Evolutionary conservation across 2,888 invertebrate species (phyloP), one percentile per base, ranked within the genome.

Genomic region (Ophioninae sp.): DNA sequence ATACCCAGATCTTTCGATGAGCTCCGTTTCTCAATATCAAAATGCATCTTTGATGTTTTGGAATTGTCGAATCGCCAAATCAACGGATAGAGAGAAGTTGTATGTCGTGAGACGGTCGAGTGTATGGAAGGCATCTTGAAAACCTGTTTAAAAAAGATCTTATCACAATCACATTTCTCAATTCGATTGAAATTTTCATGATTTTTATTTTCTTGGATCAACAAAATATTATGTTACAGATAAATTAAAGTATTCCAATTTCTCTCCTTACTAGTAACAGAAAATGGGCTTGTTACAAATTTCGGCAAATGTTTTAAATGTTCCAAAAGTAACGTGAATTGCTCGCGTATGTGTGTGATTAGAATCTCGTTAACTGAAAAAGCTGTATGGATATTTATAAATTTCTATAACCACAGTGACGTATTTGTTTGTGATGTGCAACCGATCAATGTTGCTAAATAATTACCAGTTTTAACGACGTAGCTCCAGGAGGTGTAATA

Each of bases 1-100:
- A 13, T 50, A 50, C 13, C 23, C n/a, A 50, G 17, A 68, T 20
- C 7, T 50, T 59, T 21, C 20, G 61, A 41, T 65, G 1, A 62
- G 20, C 39, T 39, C 10, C 61, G 39, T 56, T 59, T 13, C 10
- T 74, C 23, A 65, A 20, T 62, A 88, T 92, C 89, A 93, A 86
- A 93, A 93, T 83, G 93, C 98, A 94, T 99, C 99, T 94, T 97
- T 98, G 93, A 99, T 99, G 94, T 99, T 99, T 92, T 98, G 97
- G 92, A 99, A 98, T 90, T 99, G 99, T 91, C 98, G 96, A 62
- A 99, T 96, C 61, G 99, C 99, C 89, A 99, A 94, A 93, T 99
- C 99, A 20, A 99, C 97, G 0, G 99, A 99, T 90, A 99, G 94
- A 91, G 98, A 97, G 93, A 99, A 99, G 91, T 97, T 96, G 90